A percentile compares a stretch with the other conserved stretches of the same genome.
phyloP scores from a whole-genome alignment of 2,888 invertebrate species.

The Sisyra nigra region DNA sequence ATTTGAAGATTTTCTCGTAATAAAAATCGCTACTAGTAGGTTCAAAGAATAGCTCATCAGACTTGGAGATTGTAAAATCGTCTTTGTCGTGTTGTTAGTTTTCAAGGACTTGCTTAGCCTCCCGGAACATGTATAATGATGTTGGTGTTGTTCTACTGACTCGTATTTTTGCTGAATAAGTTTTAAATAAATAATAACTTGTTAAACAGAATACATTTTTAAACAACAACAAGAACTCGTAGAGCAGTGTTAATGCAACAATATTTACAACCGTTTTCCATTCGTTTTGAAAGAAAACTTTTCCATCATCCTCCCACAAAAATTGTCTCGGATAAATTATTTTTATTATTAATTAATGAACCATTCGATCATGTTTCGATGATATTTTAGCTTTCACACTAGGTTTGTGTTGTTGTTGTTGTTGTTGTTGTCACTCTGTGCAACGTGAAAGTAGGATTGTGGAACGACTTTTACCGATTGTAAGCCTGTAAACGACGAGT shows the following conservation, averaged over 20 bases:
- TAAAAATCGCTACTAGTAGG: not conserved
- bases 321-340: too few relatives aligned
- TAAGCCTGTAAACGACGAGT: conserved; percentile 6
- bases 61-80: not conserved
- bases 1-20: not conserved
- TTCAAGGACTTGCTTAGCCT: conserved; percentile 9
- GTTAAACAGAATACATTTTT: conserved; percentile 3
- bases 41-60: not conserved
- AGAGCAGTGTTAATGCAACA: too few relatives aligned
- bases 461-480: conserved; percentile 27
- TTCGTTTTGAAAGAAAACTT: too few relatives aligned
- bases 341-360: too few relatives aligned
- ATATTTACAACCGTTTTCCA: too few relatives aligned
- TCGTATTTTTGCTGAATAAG: conserved; percentile 4
- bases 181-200: conserved; percentile 4
- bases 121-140: conserved; percentile 4
- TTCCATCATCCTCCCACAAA: too few relatives aligned
- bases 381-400: conserved; percentile 2
- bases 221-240: too few relatives aligned
- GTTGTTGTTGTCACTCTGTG: conserved; percentile 1
- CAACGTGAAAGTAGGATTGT: conserved; percentile 26
- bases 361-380: too few relatives aligned
- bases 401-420: not conserved
- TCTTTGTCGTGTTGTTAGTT: conserved; percentile 1
- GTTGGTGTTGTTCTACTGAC: conserved; percentile 5